phyloP scores from a whole-genome alignment of 2,797 vertebrate species.

The Borostomias antarcticus region DNA sequence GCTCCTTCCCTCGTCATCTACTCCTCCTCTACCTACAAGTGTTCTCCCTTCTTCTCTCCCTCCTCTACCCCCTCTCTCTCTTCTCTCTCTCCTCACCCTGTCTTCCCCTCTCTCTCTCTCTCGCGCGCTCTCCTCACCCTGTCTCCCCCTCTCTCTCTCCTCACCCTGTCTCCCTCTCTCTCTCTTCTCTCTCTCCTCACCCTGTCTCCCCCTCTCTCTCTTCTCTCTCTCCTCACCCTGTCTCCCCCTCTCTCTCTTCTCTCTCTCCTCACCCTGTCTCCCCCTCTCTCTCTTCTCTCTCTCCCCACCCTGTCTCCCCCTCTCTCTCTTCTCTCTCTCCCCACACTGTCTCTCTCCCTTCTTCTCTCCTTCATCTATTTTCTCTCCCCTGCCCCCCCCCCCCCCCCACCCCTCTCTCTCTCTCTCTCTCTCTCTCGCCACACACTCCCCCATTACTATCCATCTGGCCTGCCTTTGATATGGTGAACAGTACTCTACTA shows the following conservation, averaged over 20 bases:
- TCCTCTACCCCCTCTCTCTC: background rate
- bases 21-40: background rate
- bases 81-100: background rate
- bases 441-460: background rate
- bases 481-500: background rate
- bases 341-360: no score
- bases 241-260: background rate
- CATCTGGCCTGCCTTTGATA: constrained; percentile 5
- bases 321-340: no score
- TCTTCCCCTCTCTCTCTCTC: background rate
- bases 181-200: no score
- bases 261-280: background rate
- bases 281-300: background rate
- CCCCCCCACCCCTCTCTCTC: background rate
- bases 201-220: background rate
- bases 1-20: no score
- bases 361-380: background rate
- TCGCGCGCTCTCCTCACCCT: background rate
- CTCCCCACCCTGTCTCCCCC: background rate
- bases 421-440: background rate
- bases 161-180: background rate
- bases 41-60: background rate
- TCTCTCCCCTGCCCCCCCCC: no score
- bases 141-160: background rate
- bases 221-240: background rate